phyloP scores from a whole-genome alignment of 2,113 vertebrate species.

The Phalacrocorax pelagicus region DNA sequence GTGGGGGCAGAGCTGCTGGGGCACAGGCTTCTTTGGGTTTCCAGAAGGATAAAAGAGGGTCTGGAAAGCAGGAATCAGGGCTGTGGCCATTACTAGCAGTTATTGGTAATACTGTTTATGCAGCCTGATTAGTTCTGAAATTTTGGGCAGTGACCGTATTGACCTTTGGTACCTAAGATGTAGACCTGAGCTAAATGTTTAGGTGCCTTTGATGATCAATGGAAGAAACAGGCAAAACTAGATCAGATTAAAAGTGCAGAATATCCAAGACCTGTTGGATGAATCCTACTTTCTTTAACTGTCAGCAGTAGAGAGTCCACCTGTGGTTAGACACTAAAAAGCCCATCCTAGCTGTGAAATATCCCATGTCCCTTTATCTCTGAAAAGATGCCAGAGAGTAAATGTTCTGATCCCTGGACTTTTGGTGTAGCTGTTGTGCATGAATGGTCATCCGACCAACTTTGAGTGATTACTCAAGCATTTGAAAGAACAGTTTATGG shows the following conservation, averaged over 20 bases:
- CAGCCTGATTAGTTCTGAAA: background rate
- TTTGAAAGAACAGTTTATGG: constrained; percentile 29
- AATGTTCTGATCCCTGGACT: background rate
- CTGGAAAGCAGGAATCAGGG: background rate
- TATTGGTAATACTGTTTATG: background rate
- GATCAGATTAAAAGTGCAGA: background rate
- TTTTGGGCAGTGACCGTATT: background rate
- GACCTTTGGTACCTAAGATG: background rate
- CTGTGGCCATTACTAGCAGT: background rate
- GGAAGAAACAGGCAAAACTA: background rate
- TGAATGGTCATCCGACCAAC: background rate
- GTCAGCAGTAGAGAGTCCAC: background rate
- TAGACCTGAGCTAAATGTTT: background rate
- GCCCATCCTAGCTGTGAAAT: background rate
- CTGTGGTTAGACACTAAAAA: background rate
- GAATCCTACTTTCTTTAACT: background rate
- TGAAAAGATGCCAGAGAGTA: background rate
- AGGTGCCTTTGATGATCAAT: background rate
- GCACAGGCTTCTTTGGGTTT: background rate
- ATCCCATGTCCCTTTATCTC: background rate
- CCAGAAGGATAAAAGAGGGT: background rate
- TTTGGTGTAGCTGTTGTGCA: background rate
- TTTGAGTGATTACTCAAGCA: background rate
- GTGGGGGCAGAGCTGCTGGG: background rate
- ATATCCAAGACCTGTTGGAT: background rate